phyloP scores from a whole-genome alignment of 1,140 invertebrate genomes.

The Frieseomelitta varia region DNA sequence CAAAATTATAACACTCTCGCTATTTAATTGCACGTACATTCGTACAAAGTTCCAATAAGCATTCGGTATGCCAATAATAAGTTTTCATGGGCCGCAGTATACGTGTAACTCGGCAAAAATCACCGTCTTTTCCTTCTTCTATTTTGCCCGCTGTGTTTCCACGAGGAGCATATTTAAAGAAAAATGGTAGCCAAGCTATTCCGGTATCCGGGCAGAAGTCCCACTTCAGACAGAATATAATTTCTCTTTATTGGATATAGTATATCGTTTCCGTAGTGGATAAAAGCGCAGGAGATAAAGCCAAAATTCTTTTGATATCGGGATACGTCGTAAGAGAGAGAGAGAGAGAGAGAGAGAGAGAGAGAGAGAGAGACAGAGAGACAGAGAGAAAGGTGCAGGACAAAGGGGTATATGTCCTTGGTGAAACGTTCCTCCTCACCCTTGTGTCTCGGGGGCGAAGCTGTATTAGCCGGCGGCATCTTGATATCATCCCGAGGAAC shows the following conservation, averaged over 20 bases:
- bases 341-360: slow-evolving; percentile 27
- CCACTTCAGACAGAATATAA: slow-evolving; percentile 62
- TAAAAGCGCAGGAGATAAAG: slow-evolving; percentile 67
- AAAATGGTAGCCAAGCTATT: slow-evolving; percentile 52
- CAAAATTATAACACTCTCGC: too few relatives aligned
- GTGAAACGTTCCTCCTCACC: slow-evolving; percentile 49
- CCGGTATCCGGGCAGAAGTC: slow-evolving; percentile 39
- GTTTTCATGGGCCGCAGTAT: too few relatives aligned
- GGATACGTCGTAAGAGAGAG: slow-evolving; percentile 22
- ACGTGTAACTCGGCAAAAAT: background rate
- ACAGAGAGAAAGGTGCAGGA: too few relatives aligned
- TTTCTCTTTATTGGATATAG: slow-evolving; percentile 74
- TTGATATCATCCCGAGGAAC: slow-evolving; percentile 74
- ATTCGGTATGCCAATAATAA: too few relatives aligned
- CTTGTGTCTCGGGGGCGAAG: slow-evolving; percentile 46
- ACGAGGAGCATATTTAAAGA: slow-evolving; percentile 24
- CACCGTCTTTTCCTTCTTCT: background rate
- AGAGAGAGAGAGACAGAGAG: slow-evolving; percentile 43
- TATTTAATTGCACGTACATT: too few relatives aligned
- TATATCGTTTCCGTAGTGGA: slow-evolving; percentile 59
- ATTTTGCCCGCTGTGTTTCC: background rate
- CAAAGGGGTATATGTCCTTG: slow-evolving; percentile 58
- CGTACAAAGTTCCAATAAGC: too few relatives aligned
- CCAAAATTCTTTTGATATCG: slow-evolving; percentile 68
- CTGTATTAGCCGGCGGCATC: slow-evolving; percentile 73